Evolutionary conservation across 2,113 vertebrate species (phyloP).

Genomic region (Octodon degus): DNA sequence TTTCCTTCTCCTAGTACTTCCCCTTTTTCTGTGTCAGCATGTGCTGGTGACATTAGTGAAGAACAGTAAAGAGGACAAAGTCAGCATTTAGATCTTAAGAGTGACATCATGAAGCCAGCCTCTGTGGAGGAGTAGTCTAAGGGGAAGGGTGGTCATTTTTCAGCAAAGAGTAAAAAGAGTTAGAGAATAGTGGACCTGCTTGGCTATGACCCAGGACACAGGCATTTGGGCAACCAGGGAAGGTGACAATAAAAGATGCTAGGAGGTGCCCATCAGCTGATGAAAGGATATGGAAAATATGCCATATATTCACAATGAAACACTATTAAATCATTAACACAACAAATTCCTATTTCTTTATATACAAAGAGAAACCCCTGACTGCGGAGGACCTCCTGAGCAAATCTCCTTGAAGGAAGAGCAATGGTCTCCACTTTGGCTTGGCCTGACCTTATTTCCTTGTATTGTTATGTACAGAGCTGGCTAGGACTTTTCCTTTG

Average conservation of each 20-base stretch:
- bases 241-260: background rate
- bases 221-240: background rate
- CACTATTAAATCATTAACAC: background rate
- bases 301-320: background rate
- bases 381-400: too few relatives aligned
- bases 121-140: background rate
- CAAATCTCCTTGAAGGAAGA: too few relatives aligned
- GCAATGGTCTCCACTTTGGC: too few relatives aligned
- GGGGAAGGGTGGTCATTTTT: background rate
- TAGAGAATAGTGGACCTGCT: background rate
- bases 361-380: background rate
- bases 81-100: background rate
- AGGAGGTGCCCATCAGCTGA: background rate
- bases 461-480: too few relatives aligned
- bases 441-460: too few relatives aligned
- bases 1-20: background rate
- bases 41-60: background rate
- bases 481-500: too few relatives aligned
- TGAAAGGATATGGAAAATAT: background rate
- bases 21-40: background rate
- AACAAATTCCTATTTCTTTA: background rate
- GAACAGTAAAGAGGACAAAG: background rate
- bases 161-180: background rate
- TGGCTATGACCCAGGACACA: background rate
- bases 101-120: background rate